Conservation (phyloP, 2,113 vertebrate species). For the Petrocephalus microphthalmus region DNA sequence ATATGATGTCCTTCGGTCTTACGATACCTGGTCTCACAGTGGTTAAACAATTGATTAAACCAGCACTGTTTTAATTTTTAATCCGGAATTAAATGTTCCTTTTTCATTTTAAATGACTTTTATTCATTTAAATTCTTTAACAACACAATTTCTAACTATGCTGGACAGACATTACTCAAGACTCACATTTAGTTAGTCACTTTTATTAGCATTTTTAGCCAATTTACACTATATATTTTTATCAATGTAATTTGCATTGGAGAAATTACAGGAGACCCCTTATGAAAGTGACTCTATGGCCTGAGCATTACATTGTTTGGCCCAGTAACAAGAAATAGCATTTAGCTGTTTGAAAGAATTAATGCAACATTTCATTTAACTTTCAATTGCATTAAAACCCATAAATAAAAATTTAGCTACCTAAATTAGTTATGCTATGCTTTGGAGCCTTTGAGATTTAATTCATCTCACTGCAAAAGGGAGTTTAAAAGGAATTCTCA, state of each 20-base stretch:
- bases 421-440: background rate
- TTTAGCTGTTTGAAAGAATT: background rate
- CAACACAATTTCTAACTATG: background rate
- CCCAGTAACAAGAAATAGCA: background rate
- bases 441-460: background rate
- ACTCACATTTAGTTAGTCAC: background rate
- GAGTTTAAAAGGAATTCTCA: background rate
- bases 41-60: background rate
- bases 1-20: background rate
- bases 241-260: background rate
- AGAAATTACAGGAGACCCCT: background rate
- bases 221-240: background rate
- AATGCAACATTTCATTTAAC: background rate
- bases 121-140: background rate
- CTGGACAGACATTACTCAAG: background rate
- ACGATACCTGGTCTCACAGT: background rate
- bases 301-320: background rate
- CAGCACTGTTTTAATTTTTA: background rate
- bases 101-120: background rate
- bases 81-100: background rate
- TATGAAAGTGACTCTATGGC: background rate
- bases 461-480: background rate
- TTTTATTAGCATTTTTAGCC: background rate
- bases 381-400: background rate
- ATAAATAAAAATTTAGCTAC: background rate